Percentiles rank a stretch among this genome's conserved stretches.
These are phyloP conservation scores for Amblyraja radiata DNA, from an alignment of 2,797 vertebrate species.

Conservation along the genomic window DNA sequence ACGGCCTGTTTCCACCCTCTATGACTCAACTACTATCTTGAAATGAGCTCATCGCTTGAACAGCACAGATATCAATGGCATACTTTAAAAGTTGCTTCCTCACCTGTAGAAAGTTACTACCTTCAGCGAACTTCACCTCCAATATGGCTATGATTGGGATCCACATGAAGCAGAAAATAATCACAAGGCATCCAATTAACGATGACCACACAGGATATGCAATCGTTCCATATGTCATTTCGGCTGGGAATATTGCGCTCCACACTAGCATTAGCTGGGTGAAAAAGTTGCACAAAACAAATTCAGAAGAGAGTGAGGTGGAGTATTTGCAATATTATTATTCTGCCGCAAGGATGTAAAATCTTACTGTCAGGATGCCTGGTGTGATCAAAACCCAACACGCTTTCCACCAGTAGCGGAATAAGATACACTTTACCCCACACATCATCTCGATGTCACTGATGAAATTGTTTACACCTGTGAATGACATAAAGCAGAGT, in stretches of 20 bases:
- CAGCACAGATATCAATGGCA: not conserved
- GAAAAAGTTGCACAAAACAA: constrained; percentile 28
- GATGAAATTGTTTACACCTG: constrained; percentile 83
- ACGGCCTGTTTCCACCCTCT: too few relatives aligned
- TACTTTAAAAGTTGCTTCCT: constrained; percentile 40
- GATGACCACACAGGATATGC: constrained; percentile 72
- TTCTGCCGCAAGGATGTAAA: not conserved
- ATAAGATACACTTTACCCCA: constrained; percentile 65
- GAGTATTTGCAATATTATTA: not conserved
- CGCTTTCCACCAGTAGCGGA: constrained; percentile 92
- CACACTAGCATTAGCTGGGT: constrained; percentile 75
- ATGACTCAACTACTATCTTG: too few relatives aligned
- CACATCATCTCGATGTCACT: constrained; percentile 96
- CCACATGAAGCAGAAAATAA: constrained; percentile 74
- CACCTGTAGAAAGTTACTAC: constrained; percentile 66
- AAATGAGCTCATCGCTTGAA: too few relatives aligned
- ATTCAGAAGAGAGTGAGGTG: not conserved
- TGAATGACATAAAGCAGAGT: constrained; percentile 33
- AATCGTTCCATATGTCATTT: constrained; percentile 61
- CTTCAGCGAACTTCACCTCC: constrained; percentile 63
- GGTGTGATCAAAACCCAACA: constrained; percentile 86
- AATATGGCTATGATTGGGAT: constrained; percentile 70
- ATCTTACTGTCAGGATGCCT: constrained; percentile 57
- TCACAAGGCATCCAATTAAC: constrained; percentile 80
- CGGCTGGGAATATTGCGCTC: constrained; percentile 66